phyloP scores from a whole-genome alignment of 2,113 vertebrate genomes.

The Ardeotis arabs region DNA sequence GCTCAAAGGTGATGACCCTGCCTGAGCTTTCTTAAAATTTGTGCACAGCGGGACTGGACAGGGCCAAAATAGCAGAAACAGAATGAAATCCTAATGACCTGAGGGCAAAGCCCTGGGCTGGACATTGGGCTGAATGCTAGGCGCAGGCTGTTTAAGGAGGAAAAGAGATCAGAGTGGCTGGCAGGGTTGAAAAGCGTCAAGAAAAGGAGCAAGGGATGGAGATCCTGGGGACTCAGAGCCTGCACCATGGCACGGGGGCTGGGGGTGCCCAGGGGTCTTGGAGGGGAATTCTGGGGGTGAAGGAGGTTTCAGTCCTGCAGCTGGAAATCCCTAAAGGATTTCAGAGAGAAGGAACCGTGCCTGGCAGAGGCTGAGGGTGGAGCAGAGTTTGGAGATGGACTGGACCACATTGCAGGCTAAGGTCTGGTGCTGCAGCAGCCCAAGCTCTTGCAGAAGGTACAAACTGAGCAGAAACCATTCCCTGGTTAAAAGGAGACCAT shows the following conservation, averaged over 20 bases:
- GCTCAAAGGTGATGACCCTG: background rate
- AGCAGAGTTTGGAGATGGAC: background rate
- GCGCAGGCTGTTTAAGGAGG: background rate
- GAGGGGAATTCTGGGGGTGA: accelerated
- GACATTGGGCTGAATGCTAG: background rate
- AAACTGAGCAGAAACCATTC: background rate
- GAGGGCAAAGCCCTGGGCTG: background rate
- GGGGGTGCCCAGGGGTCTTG: background rate
- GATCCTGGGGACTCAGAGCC: accelerated
- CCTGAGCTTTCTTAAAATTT: background rate
- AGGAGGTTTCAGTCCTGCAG: background rate
- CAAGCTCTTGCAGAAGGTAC: background rate
- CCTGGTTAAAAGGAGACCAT: accelerated
- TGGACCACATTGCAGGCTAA: accelerated
- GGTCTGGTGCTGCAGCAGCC: background rate
- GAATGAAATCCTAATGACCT: background rate
- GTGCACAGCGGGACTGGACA: background rate
- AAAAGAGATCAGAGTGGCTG: background rate
- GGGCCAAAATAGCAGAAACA: background rate
- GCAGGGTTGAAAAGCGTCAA: background rate
- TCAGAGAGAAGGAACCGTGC: background rate
- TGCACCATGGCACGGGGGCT: background rate
- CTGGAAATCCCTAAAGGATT: background rate
- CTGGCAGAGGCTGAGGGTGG: background rate
- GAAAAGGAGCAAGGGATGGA: background rate